Evolutionary conservation across 2,888 invertebrate genomes (phyloP), one percentile per base, ranked within the genome.

Genomic region (Hedya salicella): DNA sequence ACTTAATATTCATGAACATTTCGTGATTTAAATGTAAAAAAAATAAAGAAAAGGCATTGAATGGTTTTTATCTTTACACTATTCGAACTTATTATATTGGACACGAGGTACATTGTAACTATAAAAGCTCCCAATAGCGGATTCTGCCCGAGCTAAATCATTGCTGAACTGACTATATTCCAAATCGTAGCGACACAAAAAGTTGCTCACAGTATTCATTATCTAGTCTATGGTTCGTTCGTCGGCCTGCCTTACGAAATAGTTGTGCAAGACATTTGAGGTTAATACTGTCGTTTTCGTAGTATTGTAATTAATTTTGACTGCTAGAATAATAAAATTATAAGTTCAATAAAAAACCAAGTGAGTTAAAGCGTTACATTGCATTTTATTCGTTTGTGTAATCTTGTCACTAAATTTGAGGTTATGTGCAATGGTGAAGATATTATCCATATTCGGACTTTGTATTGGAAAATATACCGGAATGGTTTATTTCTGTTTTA

Each of bases 211-310:
- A 50, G 16, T 50, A 13, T 40, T 40, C 48, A n/a, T n/a, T n/a
- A n/a, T 60, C 48, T 66, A 53, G 60, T 66, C 65, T 66, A 40
- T 66, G 65, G 66, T 66, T 61, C 16, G 61, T 54, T 53, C 65
- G 46, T 66, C 66, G 53, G 66, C 54, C 66, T 66, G 60, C 40
- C 60, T 54, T 48, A 16, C 17, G 65, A 59, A 60, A 65, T 36
- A 61, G 54, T 61, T 61, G 66, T 66, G 53, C 60, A 54, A 60
- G 54, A 61, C 16, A 53, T 48, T 66, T 30, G 66, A 61, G 54
- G 54, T 49, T 66, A 54, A 42, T 39, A 49, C 48, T 42, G 32
- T 49, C 61, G 60, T 66, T 49, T 66, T 49, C 54, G 42, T 61
- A 54, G 53, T 54, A 32, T 40, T 49, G 30, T 19, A 14, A 40